These are phyloP conservation scores for Trachelus stipa DNA, from an alignment of 2,888 invertebrate species.

Conservation along the genomic window DNA sequence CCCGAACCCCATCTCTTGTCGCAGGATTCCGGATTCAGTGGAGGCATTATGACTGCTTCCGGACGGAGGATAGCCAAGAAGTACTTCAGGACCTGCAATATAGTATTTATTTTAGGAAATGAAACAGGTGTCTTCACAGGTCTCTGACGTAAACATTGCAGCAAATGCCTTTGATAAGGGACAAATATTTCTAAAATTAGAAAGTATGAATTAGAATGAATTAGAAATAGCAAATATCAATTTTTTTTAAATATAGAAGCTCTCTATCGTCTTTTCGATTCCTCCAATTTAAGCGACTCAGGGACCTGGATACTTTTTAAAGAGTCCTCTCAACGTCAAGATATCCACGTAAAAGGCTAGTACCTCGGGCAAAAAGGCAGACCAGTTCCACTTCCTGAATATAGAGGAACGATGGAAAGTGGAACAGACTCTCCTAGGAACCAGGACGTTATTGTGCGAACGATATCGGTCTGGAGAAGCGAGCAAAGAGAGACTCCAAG, in stretches of 20 bases:
- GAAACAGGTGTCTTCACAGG: not conserved
- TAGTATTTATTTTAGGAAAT: not conserved
- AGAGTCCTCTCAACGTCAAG: not conserved
- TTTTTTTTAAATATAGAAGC: not conserved
- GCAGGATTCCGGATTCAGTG: constrained; percentile 54
- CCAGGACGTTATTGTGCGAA: not conserved
- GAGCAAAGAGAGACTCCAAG: constrained; percentile 6
- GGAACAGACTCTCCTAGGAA: not conserved
- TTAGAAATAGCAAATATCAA: not conserved
- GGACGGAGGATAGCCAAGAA: constrained; percentile 45
- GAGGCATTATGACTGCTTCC: constrained; percentile 57
- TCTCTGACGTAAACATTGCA: not conserved
- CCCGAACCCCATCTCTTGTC: constrained; percentile 39
- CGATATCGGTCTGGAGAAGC: not conserved
- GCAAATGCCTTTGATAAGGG: not conserved
- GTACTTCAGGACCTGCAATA: constrained; percentile 27
- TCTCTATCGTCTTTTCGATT: too few relatives aligned
- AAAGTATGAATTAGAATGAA: too few relatives aligned
- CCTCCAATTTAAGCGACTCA: not conserved
- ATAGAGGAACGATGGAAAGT: constrained; percentile 13
- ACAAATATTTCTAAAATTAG: not conserved
- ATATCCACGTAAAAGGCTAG: not conserved
- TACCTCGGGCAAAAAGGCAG: constrained; percentile 2
- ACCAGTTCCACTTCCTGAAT: constrained; percentile 4
- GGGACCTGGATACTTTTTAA: not conserved